Evolutionary conservation across 2,113 vertebrate species (phyloP).

Genomic region (Periophthalmus modestus): DNA sequence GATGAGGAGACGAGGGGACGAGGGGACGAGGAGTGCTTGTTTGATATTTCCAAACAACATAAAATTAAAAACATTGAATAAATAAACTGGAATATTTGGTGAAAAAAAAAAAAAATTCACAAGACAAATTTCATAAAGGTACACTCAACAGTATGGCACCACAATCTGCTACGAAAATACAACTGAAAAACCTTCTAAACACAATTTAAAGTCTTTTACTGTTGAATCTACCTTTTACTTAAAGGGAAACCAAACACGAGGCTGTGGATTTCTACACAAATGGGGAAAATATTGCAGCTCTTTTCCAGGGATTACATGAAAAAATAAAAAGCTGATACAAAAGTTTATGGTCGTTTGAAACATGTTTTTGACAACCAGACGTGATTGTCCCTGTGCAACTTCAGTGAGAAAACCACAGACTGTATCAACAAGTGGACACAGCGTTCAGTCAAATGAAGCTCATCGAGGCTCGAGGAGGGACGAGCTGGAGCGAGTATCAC

Average conservation of each 20-base stretch:
- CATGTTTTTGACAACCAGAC: slow-evolving; percentile 26
- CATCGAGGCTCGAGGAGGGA: no score
- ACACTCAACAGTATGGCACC: slow-evolving; percentile 56
- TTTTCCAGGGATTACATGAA: slow-evolving; percentile 8
- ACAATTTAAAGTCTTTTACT: slow-evolving; percentile 9
- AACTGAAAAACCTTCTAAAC: neutral
- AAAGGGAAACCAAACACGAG: slow-evolving; percentile 27
- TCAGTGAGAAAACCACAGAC: slow-evolving; percentile 28
- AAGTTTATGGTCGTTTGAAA: slow-evolving; percentile 25
- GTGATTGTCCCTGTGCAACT: slow-evolving; percentile 47
- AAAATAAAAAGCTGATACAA: slow-evolving; percentile 13
- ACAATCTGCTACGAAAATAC: slow-evolving; percentile 11
- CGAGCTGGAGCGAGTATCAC: no score
- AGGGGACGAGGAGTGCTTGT: slow-evolving; percentile 56
- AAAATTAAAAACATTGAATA: slow-evolving; percentile 36
- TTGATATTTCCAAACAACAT: slow-evolving; percentile 15
- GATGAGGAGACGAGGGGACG: no score
- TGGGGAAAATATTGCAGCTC: slow-evolving; percentile 21
- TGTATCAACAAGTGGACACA: no score
- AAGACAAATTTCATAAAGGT: slow-evolving; percentile 26
- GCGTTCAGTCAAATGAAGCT: no score
- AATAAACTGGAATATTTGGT: slow-evolving; percentile 50
- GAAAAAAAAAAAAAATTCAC: slow-evolving; percentile 23
- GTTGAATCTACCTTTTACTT: slow-evolving; percentile 48
- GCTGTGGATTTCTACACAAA: slow-evolving; percentile 26